These are phyloP conservation scores for Solenopsis fugax DNA, from an alignment of 1,140 invertebrate genomes.

Conservation along the genomic window DNA sequence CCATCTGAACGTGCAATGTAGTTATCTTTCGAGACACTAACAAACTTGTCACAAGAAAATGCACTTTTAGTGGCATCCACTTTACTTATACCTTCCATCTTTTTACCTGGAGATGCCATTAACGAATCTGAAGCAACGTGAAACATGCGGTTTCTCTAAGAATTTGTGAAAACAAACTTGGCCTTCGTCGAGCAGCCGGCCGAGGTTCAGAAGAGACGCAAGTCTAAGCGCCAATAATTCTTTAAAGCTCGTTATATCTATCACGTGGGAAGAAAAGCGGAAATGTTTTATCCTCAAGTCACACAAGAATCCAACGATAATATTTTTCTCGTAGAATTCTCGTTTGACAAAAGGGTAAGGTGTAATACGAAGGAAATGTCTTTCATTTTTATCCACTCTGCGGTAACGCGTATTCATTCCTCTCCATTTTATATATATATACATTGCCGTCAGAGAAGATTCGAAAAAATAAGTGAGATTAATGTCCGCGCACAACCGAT, in stretches of 20 bases:
- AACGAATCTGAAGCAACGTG: conserved; percentile 29
- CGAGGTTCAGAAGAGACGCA: neutral
- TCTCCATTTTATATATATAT: conserved; percentile 33
- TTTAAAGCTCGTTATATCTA: conserved; percentile 14
- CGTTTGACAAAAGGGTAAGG: conserved; percentile 12
- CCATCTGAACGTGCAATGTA: neutral
- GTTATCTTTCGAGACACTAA: conserved; percentile 16
- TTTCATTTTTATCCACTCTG: conserved; percentile 12
- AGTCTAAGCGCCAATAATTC: conserved; percentile 32
- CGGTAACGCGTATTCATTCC: neutral
- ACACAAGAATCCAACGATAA: neutral
- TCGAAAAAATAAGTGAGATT: conserved; percentile 36
- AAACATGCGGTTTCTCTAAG: conserved; percentile 34
- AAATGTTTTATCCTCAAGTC: conserved; percentile 8
- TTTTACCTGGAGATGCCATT: conserved; percentile 32
- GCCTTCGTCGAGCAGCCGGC: conserved; percentile 10
- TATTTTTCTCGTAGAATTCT: neutral
- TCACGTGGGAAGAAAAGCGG: neutral
- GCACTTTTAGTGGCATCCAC: conserved; percentile 53
- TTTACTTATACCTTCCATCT: conserved; percentile 11
- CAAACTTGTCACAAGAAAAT: conserved; percentile 58
- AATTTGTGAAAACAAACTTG: conserved; percentile 36
- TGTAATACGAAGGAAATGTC: conserved; percentile 13
- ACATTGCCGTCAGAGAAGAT: neutral
- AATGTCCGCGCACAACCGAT: neutral